phyloP scores from a whole-genome alignment of 2,113 vertebrate genomes.

The Cercopithecus mona region DNA sequence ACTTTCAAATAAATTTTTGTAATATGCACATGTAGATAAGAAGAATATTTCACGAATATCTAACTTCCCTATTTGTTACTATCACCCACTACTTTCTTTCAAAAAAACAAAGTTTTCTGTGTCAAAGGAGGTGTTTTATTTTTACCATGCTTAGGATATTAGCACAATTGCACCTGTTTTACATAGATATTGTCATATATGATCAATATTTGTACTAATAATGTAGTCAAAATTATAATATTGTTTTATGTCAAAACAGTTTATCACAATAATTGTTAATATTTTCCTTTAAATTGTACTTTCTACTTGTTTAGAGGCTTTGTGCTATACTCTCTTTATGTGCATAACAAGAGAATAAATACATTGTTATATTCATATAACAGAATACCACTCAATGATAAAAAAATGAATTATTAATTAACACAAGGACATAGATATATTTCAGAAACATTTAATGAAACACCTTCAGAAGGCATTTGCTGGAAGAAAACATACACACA shows the following conservation, averaged over 20 bases:
- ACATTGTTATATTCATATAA: neutral
- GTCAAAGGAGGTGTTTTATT: neutral
- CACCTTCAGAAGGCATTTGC: neutral
- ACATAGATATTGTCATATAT: neutral
- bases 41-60: neutral
- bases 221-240: neutral
- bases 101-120: neutral
- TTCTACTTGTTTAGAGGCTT: neutral
- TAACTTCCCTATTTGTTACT: neutral
- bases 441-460: neutral
- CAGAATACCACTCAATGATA: neutral
- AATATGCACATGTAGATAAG: neutral
- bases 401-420: neutral
- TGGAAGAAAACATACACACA: neutral
- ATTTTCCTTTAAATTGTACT: neutral
- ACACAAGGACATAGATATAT: neutral
- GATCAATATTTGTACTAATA: neutral
- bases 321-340: neutral
- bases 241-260: neutral
- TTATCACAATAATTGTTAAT: neutral
- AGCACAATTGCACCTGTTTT: neutral
- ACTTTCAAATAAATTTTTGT: neutral
- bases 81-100: neutral
- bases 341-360: neutral
- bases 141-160: neutral